Evolutionary conservation across 2,113 vertebrate species (phyloP).

Genomic region (Macquaria ambigua): DNA sequence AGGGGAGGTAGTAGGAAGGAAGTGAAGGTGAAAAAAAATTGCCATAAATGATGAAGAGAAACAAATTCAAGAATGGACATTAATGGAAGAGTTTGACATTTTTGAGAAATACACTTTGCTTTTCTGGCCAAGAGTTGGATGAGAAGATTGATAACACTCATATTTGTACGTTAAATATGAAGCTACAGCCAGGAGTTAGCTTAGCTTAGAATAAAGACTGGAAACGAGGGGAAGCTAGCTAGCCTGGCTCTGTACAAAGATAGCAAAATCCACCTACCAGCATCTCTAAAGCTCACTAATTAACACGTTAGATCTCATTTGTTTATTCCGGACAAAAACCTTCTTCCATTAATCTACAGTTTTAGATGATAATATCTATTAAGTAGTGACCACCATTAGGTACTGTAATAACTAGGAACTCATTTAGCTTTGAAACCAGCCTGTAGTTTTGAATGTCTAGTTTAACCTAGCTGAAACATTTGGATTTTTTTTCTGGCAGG

Average conservation of each 20-base stretch:
- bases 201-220: not conserved
- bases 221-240: not conserved
- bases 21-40: not conserved
- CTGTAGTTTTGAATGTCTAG: too few relatives aligned
- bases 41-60: not conserved
- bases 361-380: too few relatives aligned
- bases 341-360: too few relatives aligned
- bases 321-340: too few relatives aligned
- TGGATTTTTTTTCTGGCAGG: too few relatives aligned
- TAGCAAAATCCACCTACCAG: too few relatives aligned
- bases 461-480: too few relatives aligned
- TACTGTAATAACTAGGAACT: too few relatives aligned
- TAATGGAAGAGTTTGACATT: not conserved
- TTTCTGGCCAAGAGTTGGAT: not conserved
- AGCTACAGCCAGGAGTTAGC: not conserved
- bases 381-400: too few relatives aligned
- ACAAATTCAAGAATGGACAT: not conserved
- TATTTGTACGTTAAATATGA: not conserved
- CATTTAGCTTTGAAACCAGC: too few relatives aligned
- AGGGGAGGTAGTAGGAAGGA: not conserved
- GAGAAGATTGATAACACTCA: not conserved
- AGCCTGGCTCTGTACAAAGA: not conserved
- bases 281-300: not conserved
- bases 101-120: not conserved
- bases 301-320: not conserved